Conservation (phyloP, 2,797 vertebrate species). For the Tarsius wallacei region DNA sequence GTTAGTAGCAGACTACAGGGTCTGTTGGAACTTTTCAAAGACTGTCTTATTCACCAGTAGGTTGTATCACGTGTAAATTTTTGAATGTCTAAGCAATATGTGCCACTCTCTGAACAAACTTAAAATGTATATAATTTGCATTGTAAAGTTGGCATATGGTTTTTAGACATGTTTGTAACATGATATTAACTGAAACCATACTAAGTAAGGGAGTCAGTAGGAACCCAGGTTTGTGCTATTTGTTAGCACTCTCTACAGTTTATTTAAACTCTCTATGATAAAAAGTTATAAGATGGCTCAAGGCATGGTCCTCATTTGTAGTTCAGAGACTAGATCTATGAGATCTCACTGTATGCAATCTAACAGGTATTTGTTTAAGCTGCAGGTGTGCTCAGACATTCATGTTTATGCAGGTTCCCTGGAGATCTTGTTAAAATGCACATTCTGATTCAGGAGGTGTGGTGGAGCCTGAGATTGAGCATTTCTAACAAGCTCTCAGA, state of each 20-base stretch:
- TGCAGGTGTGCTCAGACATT: neutral
- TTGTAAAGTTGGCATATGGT: neutral
- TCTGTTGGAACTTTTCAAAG: conserved; percentile 39
- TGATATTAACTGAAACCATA: conserved; percentile 55
- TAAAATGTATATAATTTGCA: conserved; percentile 50
- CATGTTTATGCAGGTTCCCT: neutral
- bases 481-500: neutral
- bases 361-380: neutral
- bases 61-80: neutral
- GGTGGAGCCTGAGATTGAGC: neutral
- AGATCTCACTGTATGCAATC: neutral
- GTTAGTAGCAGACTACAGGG: neutral
- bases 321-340: neutral
- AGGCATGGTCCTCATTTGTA: neutral
- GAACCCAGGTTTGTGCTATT: neutral
- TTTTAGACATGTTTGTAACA: neutral
- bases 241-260: neutral
- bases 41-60: neutral
- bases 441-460: neutral
- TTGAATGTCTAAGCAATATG: neutral
- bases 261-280: neutral
- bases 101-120: neutral
- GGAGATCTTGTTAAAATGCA: neutral
- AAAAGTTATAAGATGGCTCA: neutral
- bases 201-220: neutral